A percentile compares a stretch with the other conserved stretches of the same genome.
Evolutionary conservation across 2,888 invertebrate genomes (phyloP).

Genomic region (Heliconius sara): DNA sequence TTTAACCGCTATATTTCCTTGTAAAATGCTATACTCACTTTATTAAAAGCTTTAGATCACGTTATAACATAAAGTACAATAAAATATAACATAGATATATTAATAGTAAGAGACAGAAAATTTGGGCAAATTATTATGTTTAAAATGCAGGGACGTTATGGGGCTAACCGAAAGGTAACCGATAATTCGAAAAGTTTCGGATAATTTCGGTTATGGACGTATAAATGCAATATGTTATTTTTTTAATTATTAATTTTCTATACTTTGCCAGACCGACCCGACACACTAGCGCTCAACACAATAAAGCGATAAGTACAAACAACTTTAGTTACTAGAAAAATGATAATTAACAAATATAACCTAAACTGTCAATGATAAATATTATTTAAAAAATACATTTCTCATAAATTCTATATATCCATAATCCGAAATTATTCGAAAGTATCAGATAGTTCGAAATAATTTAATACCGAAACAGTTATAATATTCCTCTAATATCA

Average conservation of each 20-base stretch:
- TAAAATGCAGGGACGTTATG: not conserved
- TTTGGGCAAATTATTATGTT: constrained; percentile 1
- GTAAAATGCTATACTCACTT: not conserved
- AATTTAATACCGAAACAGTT: too few species aligned
- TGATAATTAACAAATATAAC: too few species aligned
- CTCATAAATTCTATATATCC: not conserved
- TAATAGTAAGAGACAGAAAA: not conserved
- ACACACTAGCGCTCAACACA: too few species aligned
- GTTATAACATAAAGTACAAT: constrained; percentile 18
- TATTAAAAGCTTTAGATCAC: constrained; percentile 6
- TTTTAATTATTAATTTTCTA: too few species aligned
- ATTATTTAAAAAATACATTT: not conserved
- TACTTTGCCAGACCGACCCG: too few species aligned
- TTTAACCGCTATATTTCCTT: not conserved
- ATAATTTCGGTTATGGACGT: not conserved
- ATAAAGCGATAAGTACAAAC: too few species aligned
- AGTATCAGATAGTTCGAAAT: too few species aligned
- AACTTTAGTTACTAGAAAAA: too few species aligned
- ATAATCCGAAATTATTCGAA: not conserved
- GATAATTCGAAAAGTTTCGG: not conserved
- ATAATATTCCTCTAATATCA: not conserved
- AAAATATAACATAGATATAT: constrained; percentile 6
- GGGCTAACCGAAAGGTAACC: too few species aligned
- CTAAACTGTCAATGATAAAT: too few species aligned
- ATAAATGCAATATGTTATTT: not conserved